A percentile compares a stretch with the other conserved stretches of the same genome.
These are phyloP conservation scores for Mareca strepera DNA, from an alignment of 2,797 vertebrate genomes.

Conservation along the genomic window DNA sequence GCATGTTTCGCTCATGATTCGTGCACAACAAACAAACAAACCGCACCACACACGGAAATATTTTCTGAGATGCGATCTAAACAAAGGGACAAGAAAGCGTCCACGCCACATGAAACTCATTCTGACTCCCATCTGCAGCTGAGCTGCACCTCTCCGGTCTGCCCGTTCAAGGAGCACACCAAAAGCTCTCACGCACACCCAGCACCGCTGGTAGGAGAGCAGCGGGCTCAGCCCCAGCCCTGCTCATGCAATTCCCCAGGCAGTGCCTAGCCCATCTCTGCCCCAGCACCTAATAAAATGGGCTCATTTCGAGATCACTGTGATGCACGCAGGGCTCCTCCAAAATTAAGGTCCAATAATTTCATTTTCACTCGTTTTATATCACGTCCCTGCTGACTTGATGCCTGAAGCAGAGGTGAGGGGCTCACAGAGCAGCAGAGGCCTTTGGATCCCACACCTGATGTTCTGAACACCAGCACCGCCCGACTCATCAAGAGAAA, in stretches of 20 bases:
- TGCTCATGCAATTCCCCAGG: neutral
- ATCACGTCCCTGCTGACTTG: neutral
- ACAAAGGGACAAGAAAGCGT: neutral
- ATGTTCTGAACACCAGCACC: rapidly evolving
- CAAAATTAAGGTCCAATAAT: neutral
- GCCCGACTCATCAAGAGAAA: neutral
- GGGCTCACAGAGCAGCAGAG: neutral
- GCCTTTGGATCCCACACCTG: neutral
- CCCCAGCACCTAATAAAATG: neutral
- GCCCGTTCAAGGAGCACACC: rapidly evolving
- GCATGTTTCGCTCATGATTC: neutral
- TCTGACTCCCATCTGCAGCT: neutral
- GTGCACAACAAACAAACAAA: slow-evolving; percentile 32
- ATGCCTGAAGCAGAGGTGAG: neutral
- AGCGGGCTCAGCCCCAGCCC: rapidly evolving
- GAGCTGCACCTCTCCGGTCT: neutral
- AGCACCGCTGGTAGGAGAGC: rapidly evolving
- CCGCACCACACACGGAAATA: neutral
- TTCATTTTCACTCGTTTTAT: neutral
- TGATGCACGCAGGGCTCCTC: neutral
- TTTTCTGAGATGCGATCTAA: neutral
- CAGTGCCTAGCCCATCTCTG: rapidly evolving
- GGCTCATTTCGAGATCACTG: rapidly evolving
- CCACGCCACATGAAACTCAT: neutral
- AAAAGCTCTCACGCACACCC: neutral